These are phyloP conservation scores for Stratiomys singularior DNA, from an alignment of 2,888 invertebrate genomes.

Conservation along the genomic window DNA sequence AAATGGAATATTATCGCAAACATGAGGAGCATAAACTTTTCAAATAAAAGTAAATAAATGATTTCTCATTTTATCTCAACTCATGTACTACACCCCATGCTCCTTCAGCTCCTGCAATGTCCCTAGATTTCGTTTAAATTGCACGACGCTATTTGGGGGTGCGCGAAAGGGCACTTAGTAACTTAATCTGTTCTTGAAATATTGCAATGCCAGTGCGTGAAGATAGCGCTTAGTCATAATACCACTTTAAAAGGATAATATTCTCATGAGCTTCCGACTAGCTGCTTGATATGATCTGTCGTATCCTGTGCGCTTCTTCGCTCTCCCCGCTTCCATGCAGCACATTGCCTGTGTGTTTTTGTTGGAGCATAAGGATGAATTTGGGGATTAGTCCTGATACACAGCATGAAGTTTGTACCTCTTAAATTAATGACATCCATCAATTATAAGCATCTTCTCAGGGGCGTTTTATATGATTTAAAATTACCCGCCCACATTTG, in stretches of 20 bases:
- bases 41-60: slow-evolving; percentile 45
- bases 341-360: background rate
- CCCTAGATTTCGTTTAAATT: background rate
- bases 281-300: background rate
- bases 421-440: slow-evolving; percentile 31
- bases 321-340: background rate
- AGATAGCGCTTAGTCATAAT: slow-evolving; percentile 25
- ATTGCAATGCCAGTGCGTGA: slow-evolving; percentile 13
- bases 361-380: background rate
- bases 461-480: slow-evolving; percentile 3
- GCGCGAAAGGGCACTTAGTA: slow-evolving; percentile 19
- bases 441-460: slow-evolving; percentile 32
- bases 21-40: slow-evolving; percentile 30
- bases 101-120: background rate
- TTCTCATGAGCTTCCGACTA: background rate
- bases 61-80: slow-evolving; percentile 40
- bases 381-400: background rate
- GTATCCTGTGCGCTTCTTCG: background rate
- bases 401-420: slow-evolving; percentile 19
- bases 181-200: slow-evolving; percentile 42
- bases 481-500: background rate
- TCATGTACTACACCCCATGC: background rate
- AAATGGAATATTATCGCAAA: background rate
- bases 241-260: slow-evolving; percentile 42
- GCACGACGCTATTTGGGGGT: background rate